Base-by-base conservation (phyloP, 2,888 invertebrate species). In the Sisyra nigra region DNA sequence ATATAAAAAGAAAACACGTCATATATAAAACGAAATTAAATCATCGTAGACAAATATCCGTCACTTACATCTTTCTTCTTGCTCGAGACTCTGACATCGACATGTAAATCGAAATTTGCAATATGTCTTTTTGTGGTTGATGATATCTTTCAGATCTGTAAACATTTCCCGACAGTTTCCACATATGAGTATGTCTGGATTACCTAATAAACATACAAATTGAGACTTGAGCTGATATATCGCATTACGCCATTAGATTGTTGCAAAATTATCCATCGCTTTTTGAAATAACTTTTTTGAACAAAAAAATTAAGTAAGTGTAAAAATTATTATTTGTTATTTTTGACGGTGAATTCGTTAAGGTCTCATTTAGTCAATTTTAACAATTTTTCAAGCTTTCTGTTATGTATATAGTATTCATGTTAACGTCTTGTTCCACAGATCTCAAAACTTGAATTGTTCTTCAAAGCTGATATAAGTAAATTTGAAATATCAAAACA, bases 131-230 rank as follows among this genome's bases (percentile, higher is more conserved):
- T 81, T 80, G 68, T 83, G 82, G 58, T 80, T 78, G 54, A 80
- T 70, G 58, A 81, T 68, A 57, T 78, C 78, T 57, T 76, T 73
- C 48, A 82, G 68, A 57, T 77, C 78, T 51, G 73, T 71, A 61
- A 81, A 82, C 62, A 76, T 72, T 62, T 79, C 78, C 54, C 80
- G 71, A 63, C 83, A 83, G 59, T 77, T 78, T 52, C 82, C 83
- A 61, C 83, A 83, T 56, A 83, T 80, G 61, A 83, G 69, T 56
- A 81, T 77, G 61, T 83, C 83, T 49, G 77, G 75, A 59, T 75
- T 76, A 31, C 40, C 40, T 40, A 29, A 13, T 30, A 31, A 11
- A 40, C 13, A 38, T 11, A 38, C 11, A 38, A 17, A 17, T 7
- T 9, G 14, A 34, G 8, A 2, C 11, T 7, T 8, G n/a, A n/a